A percentile compares a stretch with the other conserved stretches of the same genome.
Conservation (phyloP, 2,113 vertebrate species). For the Peucedramus taeniatus region DNA sequence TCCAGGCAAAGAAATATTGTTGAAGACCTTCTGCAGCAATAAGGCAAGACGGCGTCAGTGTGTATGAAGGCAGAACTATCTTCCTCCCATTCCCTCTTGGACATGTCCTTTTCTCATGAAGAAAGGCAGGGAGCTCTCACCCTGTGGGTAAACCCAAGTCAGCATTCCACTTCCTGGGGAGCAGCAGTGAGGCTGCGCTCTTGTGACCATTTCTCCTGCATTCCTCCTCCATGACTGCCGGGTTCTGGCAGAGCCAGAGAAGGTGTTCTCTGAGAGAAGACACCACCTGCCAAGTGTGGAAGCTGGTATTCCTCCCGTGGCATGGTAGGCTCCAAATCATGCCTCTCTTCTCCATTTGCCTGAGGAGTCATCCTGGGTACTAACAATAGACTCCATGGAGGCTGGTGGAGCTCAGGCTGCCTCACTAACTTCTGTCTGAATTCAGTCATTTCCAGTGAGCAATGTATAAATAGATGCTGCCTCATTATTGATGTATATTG, state of each 20-base stretch:
- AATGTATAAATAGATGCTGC: constrained; percentile 19
- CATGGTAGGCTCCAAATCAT: background rate
- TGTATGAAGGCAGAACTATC: background rate
- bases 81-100: background rate
- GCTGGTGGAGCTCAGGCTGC: constrained; percentile 1
- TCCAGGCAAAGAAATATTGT: background rate
- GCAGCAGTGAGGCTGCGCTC: rapidly evolving
- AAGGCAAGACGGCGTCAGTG: background rate
- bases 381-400: constrained; percentile 23
- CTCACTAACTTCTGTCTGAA: background rate
- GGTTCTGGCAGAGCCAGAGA: background rate
- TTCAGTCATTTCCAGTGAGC: constrained; percentile 24
- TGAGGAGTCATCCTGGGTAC: background rate
- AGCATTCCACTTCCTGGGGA: rapidly evolving
- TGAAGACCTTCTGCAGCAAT: background rate
- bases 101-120: background rate
- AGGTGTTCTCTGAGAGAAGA: background rate
- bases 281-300: background rate
- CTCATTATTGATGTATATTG: constrained; percentile 19
- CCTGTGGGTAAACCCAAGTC: background rate
- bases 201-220: background rate
- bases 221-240: background rate
- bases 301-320: background rate
- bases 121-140: background rate
- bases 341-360: background rate